Percentiles rank a stretch among this genome's conserved stretches.
phyloP scores from a whole-genome alignment of 2,113 vertebrate genomes.

The Brachypteracias leptosomus region DNA sequence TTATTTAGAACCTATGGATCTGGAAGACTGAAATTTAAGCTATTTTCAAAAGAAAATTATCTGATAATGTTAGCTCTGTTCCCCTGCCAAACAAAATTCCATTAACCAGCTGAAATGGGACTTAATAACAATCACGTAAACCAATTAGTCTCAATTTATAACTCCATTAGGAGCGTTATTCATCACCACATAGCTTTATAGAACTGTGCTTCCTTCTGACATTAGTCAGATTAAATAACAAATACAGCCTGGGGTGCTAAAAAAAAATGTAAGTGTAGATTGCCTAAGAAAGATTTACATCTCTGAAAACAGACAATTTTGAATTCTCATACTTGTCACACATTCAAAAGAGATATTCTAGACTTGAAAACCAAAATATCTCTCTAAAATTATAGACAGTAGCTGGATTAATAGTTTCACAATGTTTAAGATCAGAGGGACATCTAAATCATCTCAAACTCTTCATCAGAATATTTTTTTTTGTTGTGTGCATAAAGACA shows the following conservation, averaged over 20 bases:
- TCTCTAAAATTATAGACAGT: not conserved
- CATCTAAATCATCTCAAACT: not conserved
- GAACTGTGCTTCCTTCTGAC: conserved; percentile 50
- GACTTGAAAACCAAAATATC: not conserved
- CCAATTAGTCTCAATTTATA: conserved; percentile 81
- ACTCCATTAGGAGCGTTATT: conserved; percentile 73
- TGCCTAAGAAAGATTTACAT: conserved; percentile 18
- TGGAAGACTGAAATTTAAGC: conserved; percentile 47
- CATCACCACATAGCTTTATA: conserved; percentile 60
- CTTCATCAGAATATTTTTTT: not conserved
- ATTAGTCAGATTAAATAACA: conserved; percentile 71
- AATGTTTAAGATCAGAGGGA: not conserved
- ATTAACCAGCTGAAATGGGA: conserved; percentile 74
- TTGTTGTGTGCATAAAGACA: not conserved
- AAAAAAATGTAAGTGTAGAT: conserved; percentile 45
- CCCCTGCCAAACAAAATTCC: conserved; percentile 75
- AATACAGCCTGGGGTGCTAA: conserved; percentile 63
- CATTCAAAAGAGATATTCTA: not conserved
- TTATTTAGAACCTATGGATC: conserved; percentile 44
- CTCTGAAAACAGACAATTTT: not conserved
- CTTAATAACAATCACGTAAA: conserved; percentile 77
- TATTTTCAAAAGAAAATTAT: conserved; percentile 71
- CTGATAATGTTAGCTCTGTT: conserved; percentile 68
- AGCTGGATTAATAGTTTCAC: not conserved
- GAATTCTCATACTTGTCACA: not conserved